These are phyloP conservation scores for Drosophila pseudotakahashii DNA, from an alignment of 2,888 invertebrate genomes.

Conservation along the genomic window DNA sequence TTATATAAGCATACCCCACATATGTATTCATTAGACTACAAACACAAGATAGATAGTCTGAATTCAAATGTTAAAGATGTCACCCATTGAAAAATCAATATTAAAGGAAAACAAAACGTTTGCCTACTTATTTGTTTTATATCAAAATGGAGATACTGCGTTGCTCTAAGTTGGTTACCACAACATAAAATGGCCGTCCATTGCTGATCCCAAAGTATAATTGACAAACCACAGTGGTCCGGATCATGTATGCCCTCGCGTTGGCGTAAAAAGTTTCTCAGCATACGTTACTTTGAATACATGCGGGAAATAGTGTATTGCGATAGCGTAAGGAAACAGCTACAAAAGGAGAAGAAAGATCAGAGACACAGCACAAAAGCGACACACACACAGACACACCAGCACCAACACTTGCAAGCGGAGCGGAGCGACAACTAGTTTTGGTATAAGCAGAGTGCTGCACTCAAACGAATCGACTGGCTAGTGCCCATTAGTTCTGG, in stretches of 20 bases:
- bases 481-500: constrained; percentile 6
- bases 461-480: background rate
- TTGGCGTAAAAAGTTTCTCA: constrained; percentile 6
- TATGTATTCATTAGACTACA: background rate
- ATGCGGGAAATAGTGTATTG: constrained; percentile 3
- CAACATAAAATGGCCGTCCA: background rate
- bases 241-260: background rate
- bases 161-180: too few relatives aligned
- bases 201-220: background rate
- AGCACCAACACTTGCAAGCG: constrained; percentile 3
- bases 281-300: background rate
- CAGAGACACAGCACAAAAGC: constrained; percentile 24
- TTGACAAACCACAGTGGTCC: background rate
- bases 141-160: background rate
- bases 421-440: constrained; percentile 24
- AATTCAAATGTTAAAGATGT: background rate
- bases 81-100: background rate
- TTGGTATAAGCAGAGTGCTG: constrained; percentile 3
- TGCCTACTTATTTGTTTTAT: constrained; percentile 41
- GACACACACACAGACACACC: constrained; percentile 26
- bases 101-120: constrained; percentile 15
- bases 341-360: constrained; percentile 25
- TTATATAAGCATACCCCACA: background rate
- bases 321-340: constrained; percentile 18
- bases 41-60: background rate